Base-by-base conservation (phyloP, 2,888 invertebrate species). In the Amphipoea lucens region DNA sequence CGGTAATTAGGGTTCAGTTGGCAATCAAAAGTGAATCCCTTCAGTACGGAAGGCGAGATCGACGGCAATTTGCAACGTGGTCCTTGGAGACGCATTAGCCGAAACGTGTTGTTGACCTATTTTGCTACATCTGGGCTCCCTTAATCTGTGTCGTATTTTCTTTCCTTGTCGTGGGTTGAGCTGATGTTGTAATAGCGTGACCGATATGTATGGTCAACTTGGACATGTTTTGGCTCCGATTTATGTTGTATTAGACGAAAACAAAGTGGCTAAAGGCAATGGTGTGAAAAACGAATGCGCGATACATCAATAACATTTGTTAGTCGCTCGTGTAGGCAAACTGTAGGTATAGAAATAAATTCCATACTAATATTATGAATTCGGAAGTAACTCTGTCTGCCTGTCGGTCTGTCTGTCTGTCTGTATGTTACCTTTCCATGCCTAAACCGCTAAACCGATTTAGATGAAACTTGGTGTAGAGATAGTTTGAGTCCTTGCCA, bases 21-120 rank as follows among this genome's bases (percentile, higher is more conserved):
- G 89, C 92, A 92, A 92, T 93, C 92, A 92, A 90, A 90, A 92
- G 92, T 91, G 92, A 93, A 94, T 92, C 94, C 93, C 92, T 92
- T 90, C 72, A 86, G 89, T 82, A 82, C 74, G 89, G 86, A 86
- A 83, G 84, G 83, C 88, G 72, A 88, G 88, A 89, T 90, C 88
- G 89, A 83, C 83, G 86, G 88, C 89, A 90, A 90, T 89, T 89
- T 89, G 90, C 90, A 84, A 86, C 78, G 90, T 78, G 86, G 86
- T 83, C 88, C 87, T 89, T 74, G 72, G 77, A 86, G 88, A 77
- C 83, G 78, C 88, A 90, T 89, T 87, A 90, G 79, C 73, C 73
- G 79, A 86, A 87, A 90, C 89, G 89, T 90, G 74, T 83, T 90
- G 90, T 89, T 90, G 89, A 90, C 89, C 89, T 70, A 90, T 89